These are phyloP conservation scores for Lepidocolaptes lacrymiger DNA, from an alignment of 2,797 vertebrate genomes.

Conservation along the genomic window DNA sequence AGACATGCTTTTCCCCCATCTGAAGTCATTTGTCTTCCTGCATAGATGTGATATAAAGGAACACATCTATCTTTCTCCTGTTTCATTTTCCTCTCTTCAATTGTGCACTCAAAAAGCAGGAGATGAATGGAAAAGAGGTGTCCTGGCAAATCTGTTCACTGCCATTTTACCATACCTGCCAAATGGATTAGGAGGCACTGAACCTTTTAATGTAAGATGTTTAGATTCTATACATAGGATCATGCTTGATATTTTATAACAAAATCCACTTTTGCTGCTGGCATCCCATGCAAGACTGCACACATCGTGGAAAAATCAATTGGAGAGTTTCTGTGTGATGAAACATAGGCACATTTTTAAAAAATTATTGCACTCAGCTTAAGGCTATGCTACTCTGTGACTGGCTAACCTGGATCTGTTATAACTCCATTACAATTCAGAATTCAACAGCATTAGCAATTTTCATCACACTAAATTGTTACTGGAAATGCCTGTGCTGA, in stretches of 20 bases:
- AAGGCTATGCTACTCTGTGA: not conserved
- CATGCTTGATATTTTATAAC: not conserved
- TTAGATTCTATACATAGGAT: not conserved
- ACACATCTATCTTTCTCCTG: not conserved
- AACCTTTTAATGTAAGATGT: not conserved
- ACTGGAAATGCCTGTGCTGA: not conserved
- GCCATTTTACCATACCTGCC: not conserved
- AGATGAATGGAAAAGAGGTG: not conserved
- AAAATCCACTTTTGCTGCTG: not conserved
- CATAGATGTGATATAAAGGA: not conserved
- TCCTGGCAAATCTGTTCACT: not conserved
- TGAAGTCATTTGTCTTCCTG: not conserved
- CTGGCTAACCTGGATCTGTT: conserved; percentile 12
- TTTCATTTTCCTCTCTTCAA: not conserved
- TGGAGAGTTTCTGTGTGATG: not conserved
- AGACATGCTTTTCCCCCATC: not conserved
- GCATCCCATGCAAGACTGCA: not conserved
- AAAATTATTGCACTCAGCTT: not conserved
- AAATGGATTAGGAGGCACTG: not conserved
- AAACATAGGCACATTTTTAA: not conserved
- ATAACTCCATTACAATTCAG: not conserved
- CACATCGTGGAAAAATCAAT: conserved; percentile 15
- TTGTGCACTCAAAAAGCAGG: not conserved
- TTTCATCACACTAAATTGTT: not conserved
- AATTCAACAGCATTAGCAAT: not conserved